Evolutionary conservation across 2,113 vertebrate species (phyloP), one percentile per base, ranked within the genome.

Genomic region (Corythaeola cristata): DNA sequence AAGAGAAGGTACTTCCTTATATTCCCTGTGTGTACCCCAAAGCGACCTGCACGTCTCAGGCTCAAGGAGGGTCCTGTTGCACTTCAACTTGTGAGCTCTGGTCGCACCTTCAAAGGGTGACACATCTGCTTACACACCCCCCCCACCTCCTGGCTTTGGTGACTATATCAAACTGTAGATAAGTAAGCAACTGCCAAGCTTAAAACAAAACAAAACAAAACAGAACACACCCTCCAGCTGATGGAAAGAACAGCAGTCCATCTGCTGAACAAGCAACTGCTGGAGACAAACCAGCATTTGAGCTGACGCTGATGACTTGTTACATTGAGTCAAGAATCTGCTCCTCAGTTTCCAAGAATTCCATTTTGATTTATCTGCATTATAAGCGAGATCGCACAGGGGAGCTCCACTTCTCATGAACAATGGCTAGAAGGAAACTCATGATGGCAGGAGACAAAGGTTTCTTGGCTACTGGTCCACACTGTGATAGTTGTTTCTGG

Each of bases 361-460:
- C 4, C 10, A 6, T 39, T 22, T 62, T 2, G 2, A 32, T 85
- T 69, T 68, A 75, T 35, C 17, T 1, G 2, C 0, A 0, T 60
- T 84, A 59, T 68, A 2, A 1, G 39, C 47, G 35, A 90, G 15
- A 78, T 80, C 17, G 2, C 52, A 60, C 39, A 88, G 21, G 56
- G 60, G 53, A 93, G 49, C 35, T 84, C 52, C 35, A 21, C 47
- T 87, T 30, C 33, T 81, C 39, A 64, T 0, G 9, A 87, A 58
- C 32, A 53, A 79, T 22, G 30, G 23, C 50, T 53, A 90, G 56
- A 87, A 76, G 26, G 35, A 92, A 94, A 60, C 14, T 69, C 15
- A 1, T 33, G 30, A 90, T 94, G 92, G 52, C 16, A 64, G 35
- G 64, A 90, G 90, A 56, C 27, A 53, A 59, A 89, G 6, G 16